Percentiles rank a stretch among this genome's conserved stretches.
Evolutionary conservation across 2,888 invertebrate genomes (phyloP).

Genomic region (Netelia virgata): DNA sequence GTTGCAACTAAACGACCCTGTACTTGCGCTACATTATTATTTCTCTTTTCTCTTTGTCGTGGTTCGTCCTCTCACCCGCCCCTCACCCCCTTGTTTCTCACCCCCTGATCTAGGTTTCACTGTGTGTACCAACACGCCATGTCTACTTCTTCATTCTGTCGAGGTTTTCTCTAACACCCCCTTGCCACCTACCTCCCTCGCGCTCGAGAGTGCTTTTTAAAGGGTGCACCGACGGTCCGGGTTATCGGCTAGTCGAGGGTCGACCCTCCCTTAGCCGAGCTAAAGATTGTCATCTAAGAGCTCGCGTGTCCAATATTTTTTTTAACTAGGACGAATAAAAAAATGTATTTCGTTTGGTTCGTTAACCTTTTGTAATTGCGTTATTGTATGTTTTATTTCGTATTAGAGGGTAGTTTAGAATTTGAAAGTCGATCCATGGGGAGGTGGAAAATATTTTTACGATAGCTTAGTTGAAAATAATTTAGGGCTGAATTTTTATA

Average conservation of each 20-base stretch:
- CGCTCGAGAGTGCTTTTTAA: slow-evolving; percentile 17
- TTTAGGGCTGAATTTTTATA: too few species aligned
- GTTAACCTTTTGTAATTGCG: background rate
- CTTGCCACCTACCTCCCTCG: background rate
- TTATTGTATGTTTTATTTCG: background rate
- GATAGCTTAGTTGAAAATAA: too few species aligned
- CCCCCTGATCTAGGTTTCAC: slow-evolving; percentile 8
- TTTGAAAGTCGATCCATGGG: too few species aligned
- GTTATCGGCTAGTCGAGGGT: slow-evolving; percentile 27
- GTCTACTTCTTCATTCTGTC: slow-evolving; percentile 51
- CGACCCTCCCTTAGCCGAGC: background rate
- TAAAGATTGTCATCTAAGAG: background rate
- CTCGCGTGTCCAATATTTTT: background rate
- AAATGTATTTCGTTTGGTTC: background rate
- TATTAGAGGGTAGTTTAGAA: background rate
- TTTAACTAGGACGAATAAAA: background rate
- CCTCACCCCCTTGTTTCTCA: slow-evolving; percentile 6
- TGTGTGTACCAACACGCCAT: slow-evolving; percentile 18
- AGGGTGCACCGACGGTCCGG: slow-evolving; percentile 22
- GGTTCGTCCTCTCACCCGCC: background rate
- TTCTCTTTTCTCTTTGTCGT: slow-evolving; percentile 2
- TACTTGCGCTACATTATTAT: slow-evolving; percentile 37
- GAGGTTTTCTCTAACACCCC: background rate
- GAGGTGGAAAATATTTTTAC: too few species aligned
- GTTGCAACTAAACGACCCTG: slow-evolving; percentile 21